Percentiles rank a stretch among this genome's conserved stretches.
phyloP scores from a whole-genome alignment of 1,140 invertebrate species.

The Cyclina sinensis region DNA sequence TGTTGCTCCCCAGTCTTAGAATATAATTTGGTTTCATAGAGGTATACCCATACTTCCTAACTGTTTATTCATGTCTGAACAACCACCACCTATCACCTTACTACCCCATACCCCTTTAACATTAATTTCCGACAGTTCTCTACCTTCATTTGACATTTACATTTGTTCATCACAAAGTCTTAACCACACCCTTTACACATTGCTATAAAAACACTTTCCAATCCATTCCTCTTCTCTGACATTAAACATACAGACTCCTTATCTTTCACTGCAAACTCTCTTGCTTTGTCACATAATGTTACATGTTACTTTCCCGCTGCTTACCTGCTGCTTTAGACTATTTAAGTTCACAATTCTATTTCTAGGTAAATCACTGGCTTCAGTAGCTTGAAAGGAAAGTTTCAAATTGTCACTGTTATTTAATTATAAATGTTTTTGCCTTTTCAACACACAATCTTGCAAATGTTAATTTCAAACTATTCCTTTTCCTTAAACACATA shows the following conservation, averaged over 20 bases:
- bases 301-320: neutral
- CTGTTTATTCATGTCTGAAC: neutral
- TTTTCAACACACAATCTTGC: neutral
- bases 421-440: neutral
- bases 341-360: conserved; percentile 13
- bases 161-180: neutral
- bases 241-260: neutral
- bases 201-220: neutral
- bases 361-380: neutral
- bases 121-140: conserved; percentile 13
- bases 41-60: neutral
- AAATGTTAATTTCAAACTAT: neutral
- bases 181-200: neutral
- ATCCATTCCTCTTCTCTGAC: conserved; percentile 16
- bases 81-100: conserved; percentile 24
- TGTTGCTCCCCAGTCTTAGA: neutral
- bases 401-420: neutral
- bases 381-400: neutral
- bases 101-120: conserved; percentile 40
- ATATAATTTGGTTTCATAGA: neutral
- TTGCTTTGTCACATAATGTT: neutral
- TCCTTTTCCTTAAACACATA: too few relatives aligned
- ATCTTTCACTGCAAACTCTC: neutral
- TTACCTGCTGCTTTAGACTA: neutral
- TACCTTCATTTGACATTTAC: neutral